Conservation (phyloP, 37 sponge, comb jelly and placozoan species). For the Hormiphora californensis region DNA sequence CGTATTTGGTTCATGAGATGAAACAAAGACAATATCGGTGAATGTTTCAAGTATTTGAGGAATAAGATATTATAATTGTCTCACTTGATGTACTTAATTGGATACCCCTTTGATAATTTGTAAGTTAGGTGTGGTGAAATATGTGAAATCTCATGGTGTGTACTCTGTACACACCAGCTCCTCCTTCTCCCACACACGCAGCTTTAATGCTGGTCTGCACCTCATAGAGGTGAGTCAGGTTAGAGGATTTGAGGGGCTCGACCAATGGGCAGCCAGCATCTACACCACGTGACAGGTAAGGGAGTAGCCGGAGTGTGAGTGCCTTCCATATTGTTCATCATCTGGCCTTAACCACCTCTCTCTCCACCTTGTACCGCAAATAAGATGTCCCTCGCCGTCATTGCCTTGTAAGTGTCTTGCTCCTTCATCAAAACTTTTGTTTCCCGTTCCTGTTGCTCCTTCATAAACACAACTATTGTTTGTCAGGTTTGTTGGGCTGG, state of each 20-base stretch:
- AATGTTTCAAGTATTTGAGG: neutral
- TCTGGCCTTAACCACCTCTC: neutral
- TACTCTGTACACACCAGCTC: too few relatives aligned
- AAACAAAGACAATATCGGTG: neutral
- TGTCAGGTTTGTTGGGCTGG: too few relatives aligned
- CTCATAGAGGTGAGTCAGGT: neutral
- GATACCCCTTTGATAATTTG: too few relatives aligned
- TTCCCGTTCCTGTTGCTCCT: neutral
- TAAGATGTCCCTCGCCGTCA: neutral
- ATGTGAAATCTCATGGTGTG: too few relatives aligned
- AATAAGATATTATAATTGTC: neutral
- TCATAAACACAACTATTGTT: too few relatives aligned
- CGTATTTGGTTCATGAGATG: neutral
- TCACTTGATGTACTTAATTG: too few relatives aligned
- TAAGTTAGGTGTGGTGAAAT: too few relatives aligned
- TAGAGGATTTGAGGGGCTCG: neutral
- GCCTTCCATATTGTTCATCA: neutral
- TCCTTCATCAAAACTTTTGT: neutral
- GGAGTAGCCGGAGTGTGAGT: too few relatives aligned
- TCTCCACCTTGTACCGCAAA: neutral
- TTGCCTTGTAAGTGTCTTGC: neutral
- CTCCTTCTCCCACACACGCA: too few relatives aligned
- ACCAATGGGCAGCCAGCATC: neutral
- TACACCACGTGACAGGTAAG: neutral
- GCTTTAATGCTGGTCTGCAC: neutral